Conservation (phyloP, 2,888 invertebrate genomes). For the Scelioninae gen. 1 region DNA sequence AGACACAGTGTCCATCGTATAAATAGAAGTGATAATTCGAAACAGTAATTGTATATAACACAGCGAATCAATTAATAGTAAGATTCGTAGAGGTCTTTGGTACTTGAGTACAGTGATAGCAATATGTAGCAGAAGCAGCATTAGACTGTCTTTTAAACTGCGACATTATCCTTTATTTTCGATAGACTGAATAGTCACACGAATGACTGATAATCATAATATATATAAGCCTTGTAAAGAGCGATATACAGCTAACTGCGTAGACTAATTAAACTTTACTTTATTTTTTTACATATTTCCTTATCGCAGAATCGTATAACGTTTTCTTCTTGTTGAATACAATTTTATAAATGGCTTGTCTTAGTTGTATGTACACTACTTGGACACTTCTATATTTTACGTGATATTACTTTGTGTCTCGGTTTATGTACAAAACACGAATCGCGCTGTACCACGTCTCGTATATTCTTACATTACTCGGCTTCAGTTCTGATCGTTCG, state of each 20-base stretch:
- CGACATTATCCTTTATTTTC: constrained; percentile 38
- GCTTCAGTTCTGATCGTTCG: constrained; percentile 34
- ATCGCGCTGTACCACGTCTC: constrained; percentile 29
- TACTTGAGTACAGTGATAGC: constrained; percentile 57
- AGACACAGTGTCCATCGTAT: constrained; percentile 37
- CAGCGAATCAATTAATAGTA: constrained; percentile 59
- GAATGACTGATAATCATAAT: constrained; percentile 45
- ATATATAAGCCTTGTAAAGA: constrained; percentile 75
- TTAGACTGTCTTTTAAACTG: constrained; percentile 42
- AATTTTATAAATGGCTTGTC: constrained; percentile 73
- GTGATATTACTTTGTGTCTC: constrained; percentile 49
- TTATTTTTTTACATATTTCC: constrained; percentile 75
- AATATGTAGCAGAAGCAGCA: constrained; percentile 63
- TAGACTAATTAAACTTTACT: constrained; percentile 60
- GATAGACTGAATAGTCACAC: constrained; percentile 67
- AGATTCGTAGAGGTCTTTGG: constrained; percentile 56
- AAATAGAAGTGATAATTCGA: constrained; percentile 59
- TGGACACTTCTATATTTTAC: constrained; percentile 43
- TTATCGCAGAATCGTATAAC: constrained; percentile 74
- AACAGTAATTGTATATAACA: constrained; percentile 62
- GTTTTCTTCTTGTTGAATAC: constrained; percentile 58
- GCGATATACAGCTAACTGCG: constrained; percentile 77
- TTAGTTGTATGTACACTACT: constrained; percentile 72
- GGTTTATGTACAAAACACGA: constrained; percentile 63
- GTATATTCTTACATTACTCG: constrained; percentile 24